These are phyloP conservation scores for Cepaea hortensis DNA, from an alignment of 2,888 invertebrate species.

Conservation along the genomic window DNA sequence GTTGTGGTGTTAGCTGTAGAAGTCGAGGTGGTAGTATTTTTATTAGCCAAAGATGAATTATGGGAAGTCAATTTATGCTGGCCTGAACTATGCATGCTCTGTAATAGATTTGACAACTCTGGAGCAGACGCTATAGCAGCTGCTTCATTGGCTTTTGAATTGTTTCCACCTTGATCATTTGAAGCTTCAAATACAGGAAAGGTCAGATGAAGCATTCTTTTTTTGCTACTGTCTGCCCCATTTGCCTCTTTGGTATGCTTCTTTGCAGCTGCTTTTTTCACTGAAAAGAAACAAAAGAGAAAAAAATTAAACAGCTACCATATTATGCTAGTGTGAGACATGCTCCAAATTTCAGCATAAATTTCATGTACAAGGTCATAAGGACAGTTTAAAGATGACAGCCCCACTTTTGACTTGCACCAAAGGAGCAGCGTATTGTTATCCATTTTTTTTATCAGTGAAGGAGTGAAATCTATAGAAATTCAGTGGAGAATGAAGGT, in stretches of 20 bases:
- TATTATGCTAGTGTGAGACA: no score
- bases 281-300: conserved; percentile 6
- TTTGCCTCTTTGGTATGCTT: neutral
- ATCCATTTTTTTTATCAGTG: no score
- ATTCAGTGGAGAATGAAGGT: no score
- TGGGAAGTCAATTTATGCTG: neutral
- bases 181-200: conserved; percentile 26
- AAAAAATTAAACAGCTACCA: no score
- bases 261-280: conserved; percentile 26
- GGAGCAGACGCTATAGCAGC: conserved; percentile 50
- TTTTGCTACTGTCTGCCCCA: conserved; percentile 12
- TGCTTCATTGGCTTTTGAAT: conserved; percentile 43
- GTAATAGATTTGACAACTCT: conserved; percentile 51
- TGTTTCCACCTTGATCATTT: neutral
- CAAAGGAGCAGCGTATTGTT: no score
- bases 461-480: no score
- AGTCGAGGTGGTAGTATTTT: neutral
- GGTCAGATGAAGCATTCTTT: conserved; percentile 30
- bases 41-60: neutral
- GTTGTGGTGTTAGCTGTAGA: conserved; percentile 21
- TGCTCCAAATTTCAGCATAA: no score
- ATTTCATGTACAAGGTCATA: no score
- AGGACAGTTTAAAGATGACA: no score
- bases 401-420: no score
- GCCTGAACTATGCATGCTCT: conserved; percentile 40